A percentile compares a stretch with the other conserved stretches of the same genome.
phyloP scores from a whole-genome alignment of 2,888 invertebrate species.

The Holacanthella duospinosa region DNA sequence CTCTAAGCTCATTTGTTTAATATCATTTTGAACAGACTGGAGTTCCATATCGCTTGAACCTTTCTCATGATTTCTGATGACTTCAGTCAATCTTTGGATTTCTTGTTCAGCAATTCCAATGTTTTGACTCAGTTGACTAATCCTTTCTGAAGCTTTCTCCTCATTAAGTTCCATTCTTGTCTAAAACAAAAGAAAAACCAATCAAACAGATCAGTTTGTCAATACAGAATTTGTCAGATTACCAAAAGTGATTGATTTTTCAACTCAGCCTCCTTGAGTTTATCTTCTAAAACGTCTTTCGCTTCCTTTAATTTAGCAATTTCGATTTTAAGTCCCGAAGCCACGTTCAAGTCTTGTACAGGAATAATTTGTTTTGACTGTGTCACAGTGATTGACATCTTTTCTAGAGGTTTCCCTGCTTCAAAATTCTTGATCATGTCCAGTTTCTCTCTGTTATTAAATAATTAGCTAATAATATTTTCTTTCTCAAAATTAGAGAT shows the following conservation, averaged over 20 bases:
- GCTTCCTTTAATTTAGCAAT: conserved; percentile 45
- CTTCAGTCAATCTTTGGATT: conserved; percentile 24
- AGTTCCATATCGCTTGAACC: conserved; percentile 17
- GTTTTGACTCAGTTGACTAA: conserved; percentile 26
- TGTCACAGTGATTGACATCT: conserved; percentile 27
- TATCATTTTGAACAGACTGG: conserved; percentile 26
- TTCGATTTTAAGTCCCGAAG: conserved; percentile 42
- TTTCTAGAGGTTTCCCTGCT: conserved; percentile 41
- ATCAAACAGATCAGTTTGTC: not conserved
- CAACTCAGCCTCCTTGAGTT: conserved; percentile 33
- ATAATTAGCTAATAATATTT: too few species aligned
- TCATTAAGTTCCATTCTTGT: conserved; percentile 37
- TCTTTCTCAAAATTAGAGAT: too few species aligned
- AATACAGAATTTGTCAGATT: not conserved
- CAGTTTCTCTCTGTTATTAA: conserved; percentile 47
- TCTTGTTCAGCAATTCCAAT: conserved; percentile 24
- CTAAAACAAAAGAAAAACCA: conserved; percentile 15
- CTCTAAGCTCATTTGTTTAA: conserved; percentile 37
- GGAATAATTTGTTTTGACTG: conserved; percentile 27
- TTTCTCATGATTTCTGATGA: conserved; percentile 9
- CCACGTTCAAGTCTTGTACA: conserved; percentile 42
- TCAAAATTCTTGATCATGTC: conserved; percentile 47
- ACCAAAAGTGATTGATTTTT: not conserved
- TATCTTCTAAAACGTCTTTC: conserved; percentile 42
- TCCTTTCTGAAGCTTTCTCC: conserved; percentile 19